Evolutionary conservation across 2,113 vertebrate species (phyloP).

Genomic region (Amphilophus citrinellus): DNA sequence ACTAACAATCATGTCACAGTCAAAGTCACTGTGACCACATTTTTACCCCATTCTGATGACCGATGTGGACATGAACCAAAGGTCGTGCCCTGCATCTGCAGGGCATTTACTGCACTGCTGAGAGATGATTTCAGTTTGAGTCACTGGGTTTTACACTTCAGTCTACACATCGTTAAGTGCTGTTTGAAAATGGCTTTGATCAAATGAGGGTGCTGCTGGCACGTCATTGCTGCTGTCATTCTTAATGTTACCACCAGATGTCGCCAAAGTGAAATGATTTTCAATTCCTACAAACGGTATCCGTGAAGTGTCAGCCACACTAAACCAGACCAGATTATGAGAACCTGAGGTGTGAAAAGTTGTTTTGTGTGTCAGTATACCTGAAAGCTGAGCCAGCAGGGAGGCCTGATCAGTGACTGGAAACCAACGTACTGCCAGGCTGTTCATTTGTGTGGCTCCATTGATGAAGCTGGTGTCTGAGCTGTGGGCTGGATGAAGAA

Average conservation of each 20-base stretch:
- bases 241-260: background rate
- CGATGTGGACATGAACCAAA: background rate
- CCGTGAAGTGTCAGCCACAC: no score
- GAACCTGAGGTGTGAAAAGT: background rate
- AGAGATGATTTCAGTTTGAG: background rate
- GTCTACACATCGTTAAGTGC: background rate
- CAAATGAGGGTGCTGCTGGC: background rate
- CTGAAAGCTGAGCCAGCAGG: conserved; percentile 69
- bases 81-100: background rate
- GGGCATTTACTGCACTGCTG: background rate
- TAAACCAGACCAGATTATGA: background rate
- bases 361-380: conserved; percentile 40
- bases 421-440: conserved; percentile 76
- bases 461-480: background rate
- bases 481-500: conserved; percentile 62
- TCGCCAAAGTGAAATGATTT: no score
- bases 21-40: background rate
- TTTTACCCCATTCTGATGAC: background rate
- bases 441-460: conserved; percentile 25
- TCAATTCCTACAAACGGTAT: no score
- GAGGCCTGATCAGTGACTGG: conserved; percentile 54
- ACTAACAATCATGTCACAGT: background rate
- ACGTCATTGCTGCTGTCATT: background rate
- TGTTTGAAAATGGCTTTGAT: background rate
- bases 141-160: no score